Evolutionary conservation across 2,113 vertebrate genomes (phyloP).

Genomic region (Pseudopipra pipra): DNA sequence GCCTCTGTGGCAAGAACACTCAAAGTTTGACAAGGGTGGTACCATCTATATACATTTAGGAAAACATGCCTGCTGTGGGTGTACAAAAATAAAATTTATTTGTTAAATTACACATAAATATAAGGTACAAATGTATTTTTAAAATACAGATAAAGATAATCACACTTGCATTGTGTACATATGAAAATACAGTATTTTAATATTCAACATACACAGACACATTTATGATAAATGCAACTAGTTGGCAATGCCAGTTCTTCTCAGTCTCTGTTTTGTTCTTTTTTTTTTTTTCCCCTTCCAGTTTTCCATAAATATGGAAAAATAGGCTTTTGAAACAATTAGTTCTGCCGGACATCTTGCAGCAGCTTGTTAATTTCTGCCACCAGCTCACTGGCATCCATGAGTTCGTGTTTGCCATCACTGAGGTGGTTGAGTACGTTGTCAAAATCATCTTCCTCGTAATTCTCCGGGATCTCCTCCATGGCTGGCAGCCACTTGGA

Average conservation of each 20-base stretch:
- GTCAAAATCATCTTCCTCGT: constrained; percentile 96
- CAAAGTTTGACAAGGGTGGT: constrained; percentile 1
- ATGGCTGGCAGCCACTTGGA: constrained; percentile 97
- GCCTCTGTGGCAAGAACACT: constrained; percentile 4
- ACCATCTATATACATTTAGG: constrained; percentile 67
- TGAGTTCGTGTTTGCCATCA: constrained; percentile 93
- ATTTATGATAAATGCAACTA: constrained; percentile 95
- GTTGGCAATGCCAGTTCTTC: constrained; percentile 83
- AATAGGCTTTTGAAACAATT: constrained; percentile 46
- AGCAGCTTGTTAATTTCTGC: constrained; percentile 98
- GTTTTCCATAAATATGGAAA: constrained; percentile 75
- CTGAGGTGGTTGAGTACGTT: constrained; percentile 91
- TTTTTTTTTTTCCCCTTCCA: background rate
- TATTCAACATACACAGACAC: constrained; percentile 99
- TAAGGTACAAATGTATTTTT: constrained; percentile 99
- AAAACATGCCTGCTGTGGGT: constrained; percentile 84
- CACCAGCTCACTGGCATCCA: constrained; percentile 96
- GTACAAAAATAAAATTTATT: constrained; percentile 99
- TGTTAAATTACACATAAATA: constrained; percentile 99
- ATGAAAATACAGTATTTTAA: constrained; percentile 95
- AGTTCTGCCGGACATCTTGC: constrained; percentile 94
- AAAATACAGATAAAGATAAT: constrained; percentile 99
- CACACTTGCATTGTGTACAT: constrained; percentile 98
- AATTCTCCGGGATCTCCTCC: constrained; percentile 99
- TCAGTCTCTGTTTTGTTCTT: constrained; percentile 35